Evolutionary conservation across 2,797 vertebrate species (phyloP).

Genomic region (Acanthurus leucopareius): DNA sequence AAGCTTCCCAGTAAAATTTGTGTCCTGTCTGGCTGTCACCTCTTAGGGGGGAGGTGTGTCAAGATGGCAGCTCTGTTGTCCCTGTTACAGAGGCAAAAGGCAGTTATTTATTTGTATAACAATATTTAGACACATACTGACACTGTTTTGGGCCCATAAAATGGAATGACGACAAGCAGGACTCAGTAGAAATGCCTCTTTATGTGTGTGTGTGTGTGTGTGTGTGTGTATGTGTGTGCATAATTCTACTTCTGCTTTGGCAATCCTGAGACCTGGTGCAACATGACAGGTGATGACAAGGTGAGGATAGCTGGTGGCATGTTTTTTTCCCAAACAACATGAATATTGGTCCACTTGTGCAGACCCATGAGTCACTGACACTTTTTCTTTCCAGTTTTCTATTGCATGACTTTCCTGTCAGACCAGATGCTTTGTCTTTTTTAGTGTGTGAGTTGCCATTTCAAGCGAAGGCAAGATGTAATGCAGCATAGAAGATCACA

Average conservation of each 20-base stretch:
- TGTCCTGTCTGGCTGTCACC: too few relatives aligned
- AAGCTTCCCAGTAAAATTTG: too few relatives aligned
- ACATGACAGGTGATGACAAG: constrained; percentile 32
- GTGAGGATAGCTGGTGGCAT: background rate
- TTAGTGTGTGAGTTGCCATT: background rate
- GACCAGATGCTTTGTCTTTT: constrained; percentile 19
- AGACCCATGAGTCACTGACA: background rate
- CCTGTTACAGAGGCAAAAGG: constrained; percentile 2
- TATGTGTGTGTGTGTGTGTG: background rate
- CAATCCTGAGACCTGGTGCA: constrained; percentile 9
- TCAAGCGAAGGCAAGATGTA: background rate
- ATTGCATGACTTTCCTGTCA: background rate
- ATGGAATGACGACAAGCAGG: constrained; percentile 19
- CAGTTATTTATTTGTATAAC: background rate
- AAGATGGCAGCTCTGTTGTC: too few relatives aligned
- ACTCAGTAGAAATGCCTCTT: constrained; percentile 20
- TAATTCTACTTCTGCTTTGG: constrained; percentile 7
- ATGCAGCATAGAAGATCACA: background rate
- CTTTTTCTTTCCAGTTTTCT: background rate
- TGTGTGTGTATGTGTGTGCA: background rate
- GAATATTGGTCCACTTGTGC: background rate
- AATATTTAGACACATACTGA: constrained; percentile 15
- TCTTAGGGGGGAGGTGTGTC: too few relatives aligned
- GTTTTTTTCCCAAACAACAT: constrained; percentile 5
- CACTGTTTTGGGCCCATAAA: constrained; percentile 25